Conservation (phyloP, 2,113 vertebrate species). For the Aptenodytes forsteri region DNA sequence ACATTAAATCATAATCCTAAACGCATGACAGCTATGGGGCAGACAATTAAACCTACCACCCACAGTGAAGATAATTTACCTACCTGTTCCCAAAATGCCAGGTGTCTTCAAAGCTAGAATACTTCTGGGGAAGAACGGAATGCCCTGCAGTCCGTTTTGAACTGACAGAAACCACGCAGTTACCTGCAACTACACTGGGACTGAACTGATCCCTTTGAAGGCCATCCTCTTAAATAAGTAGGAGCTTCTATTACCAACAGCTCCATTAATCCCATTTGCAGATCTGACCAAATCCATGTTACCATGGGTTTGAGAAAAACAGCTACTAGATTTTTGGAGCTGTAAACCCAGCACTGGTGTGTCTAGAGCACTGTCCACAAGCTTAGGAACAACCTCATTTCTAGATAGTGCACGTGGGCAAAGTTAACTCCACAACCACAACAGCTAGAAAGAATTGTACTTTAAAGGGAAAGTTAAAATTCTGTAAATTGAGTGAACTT, state of each 20-base stretch:
- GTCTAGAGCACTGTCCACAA: neutral
- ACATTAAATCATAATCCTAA: neutral
- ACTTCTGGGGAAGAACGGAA: neutral
- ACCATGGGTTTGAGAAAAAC: neutral
- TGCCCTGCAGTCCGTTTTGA: neutral
- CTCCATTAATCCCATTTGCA: neutral
- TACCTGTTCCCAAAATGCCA: neutral
- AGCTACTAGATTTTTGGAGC: neutral
- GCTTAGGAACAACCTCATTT: neutral
- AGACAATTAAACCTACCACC: neutral
- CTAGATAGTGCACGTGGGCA: neutral
- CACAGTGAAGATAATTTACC: neutral
- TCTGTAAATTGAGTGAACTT: neutral
- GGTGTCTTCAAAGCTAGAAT: neutral
- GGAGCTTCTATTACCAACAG: neutral
- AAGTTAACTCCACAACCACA: neutral
- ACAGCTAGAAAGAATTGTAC: neutral
- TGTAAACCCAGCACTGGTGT: neutral
- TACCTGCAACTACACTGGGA: neutral
- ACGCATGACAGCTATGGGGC: neutral
- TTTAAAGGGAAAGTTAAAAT: neutral
- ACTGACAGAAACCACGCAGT: neutral
- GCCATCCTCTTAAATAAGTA: neutral
- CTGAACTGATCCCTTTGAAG: neutral
- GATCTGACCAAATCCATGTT: neutral